Conservation (phyloP, 2,888 invertebrate genomes). For the Lycaena phlaeas region DNA sequence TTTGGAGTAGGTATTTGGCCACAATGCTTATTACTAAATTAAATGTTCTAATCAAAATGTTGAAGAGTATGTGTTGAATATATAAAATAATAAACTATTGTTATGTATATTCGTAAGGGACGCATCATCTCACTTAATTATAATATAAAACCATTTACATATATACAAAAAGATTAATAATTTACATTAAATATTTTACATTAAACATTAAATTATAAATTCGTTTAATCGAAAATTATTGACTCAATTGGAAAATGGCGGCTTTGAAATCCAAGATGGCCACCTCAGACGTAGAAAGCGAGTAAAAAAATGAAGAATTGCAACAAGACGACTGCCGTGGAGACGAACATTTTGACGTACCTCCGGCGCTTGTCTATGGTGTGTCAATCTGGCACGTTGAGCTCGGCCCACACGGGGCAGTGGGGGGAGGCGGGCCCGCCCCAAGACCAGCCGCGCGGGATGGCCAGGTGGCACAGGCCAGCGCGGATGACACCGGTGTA, state of each 20-base stretch:
- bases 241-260: constrained; percentile 22
- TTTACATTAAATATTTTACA: constrained; percentile 4
- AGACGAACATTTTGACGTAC: constrained; percentile 26
- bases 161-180: constrained; percentile 6
- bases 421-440: constrained; percentile 83
- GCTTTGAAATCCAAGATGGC: constrained; percentile 30
- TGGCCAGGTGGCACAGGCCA: constrained; percentile 83
- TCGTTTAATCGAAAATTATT: neutral
- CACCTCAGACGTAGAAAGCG: constrained; percentile 18
- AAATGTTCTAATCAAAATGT: neutral
- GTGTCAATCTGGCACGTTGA: constrained; percentile 60
- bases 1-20: constrained; percentile 2
- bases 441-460: constrained; percentile 89
- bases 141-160: neutral
- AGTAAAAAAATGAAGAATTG: constrained; percentile 32
- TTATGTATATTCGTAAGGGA: too few relatives aligned
- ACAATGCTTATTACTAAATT: neutral
- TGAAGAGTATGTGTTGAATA: too few relatives aligned
- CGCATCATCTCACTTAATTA: constrained; percentile 7
- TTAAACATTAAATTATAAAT: constrained; percentile 1
- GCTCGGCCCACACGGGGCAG: constrained; percentile 85
- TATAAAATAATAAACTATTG: too few relatives aligned
- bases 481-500: constrained; percentile 76
- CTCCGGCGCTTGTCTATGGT: constrained; percentile 22
- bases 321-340: constrained; percentile 28